Evolutionary conservation across 2,888 invertebrate species (phyloP), one percentile per base, ranked within the genome.

Genomic region (Agrotis segetum): DNA sequence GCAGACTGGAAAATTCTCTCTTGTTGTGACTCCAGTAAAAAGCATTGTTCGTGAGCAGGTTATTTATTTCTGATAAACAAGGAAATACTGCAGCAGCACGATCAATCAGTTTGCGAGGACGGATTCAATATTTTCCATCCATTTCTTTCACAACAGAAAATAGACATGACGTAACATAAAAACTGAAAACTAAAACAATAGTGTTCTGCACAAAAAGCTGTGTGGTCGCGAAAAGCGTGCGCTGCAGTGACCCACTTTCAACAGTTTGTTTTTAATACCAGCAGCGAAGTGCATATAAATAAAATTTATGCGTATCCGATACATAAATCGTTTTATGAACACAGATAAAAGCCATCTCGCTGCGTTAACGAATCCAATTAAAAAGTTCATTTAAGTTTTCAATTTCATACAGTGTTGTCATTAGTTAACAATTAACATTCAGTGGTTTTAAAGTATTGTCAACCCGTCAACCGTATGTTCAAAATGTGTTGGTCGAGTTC

Each of bases 251-350:
- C 82, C 78, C 69, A 79, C 24, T 75, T 82, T 64, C 24, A 29
- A 44, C 61, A 46, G 53, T 40, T 52, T 17, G 59, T 56, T 82
- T 81, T 84, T 61, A 58, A 79, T 71, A 79, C 67, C 66, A 64
- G 29, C 52, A 62, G 21, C 60, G 56, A 79, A 64, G 65, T 52
- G 55, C 29, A 62, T 61, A 67, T 74, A 76, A 82, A 83, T 74
- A 52, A 47, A 74, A 82, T 85, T 68, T 79, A 77, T 72, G 83
- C 53, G 76, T 67, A 67, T 62, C 69, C 69, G 67, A 76, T 75
- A 79, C 73, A 60, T 74, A 74, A 67, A 81, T 81, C 52, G 78
- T 67, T 78, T 81, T 67, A 78, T 64, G 67, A 46, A 66, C 29
- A 14, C 63, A 62, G 60, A 79, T 82, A 79, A 84, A 71, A 74